phyloP scores from a whole-genome alignment of 1,140 invertebrate genomes.

The Lycorma delicatula region DNA sequence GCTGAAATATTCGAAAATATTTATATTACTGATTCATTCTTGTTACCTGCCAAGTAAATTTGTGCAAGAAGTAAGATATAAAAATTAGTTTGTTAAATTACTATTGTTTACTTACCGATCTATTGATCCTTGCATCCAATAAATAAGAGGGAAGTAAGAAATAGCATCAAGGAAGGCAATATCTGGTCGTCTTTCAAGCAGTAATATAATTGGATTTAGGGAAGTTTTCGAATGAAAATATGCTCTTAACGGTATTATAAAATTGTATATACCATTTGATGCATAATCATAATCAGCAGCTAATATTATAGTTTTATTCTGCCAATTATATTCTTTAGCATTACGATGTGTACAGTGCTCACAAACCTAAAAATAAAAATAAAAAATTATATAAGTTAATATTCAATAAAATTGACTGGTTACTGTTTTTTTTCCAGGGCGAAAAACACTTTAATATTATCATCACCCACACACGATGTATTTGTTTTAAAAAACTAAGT shows the following conservation, averaged over 20 bases:
- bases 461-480: too few relatives aligned
- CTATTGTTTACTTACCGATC: too few relatives aligned
- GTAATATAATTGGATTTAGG: slow-evolving; percentile 90
- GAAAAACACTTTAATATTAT: too few relatives aligned
- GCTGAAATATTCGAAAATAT: too few relatives aligned
- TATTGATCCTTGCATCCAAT: slow-evolving; percentile 97
- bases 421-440: too few relatives aligned
- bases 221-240: slow-evolving; percentile 92
- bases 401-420: too few relatives aligned
- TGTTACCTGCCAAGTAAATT: too few relatives aligned
- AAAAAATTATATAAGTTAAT: too few relatives aligned
- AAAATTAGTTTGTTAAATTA: too few relatives aligned
- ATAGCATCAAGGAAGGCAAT: slow-evolving; percentile 90
- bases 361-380: slow-evolving; percentile 60
- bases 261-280: slow-evolving; percentile 98
- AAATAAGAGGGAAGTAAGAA: slow-evolving; percentile 89
- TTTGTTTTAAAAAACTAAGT: too few relatives aligned
- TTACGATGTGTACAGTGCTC: slow-evolving; percentile 88
- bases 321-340: slow-evolving; percentile 95
- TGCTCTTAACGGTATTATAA: slow-evolving; percentile 92
- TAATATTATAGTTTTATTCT: slow-evolving; percentile 93
- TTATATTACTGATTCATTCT: too few relatives aligned
- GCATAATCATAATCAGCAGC: slow-evolving; percentile 96
- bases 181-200: slow-evolving; percentile 84
- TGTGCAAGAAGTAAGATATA: too few relatives aligned